Conservation (phyloP, 2,797 vertebrate species). For the Chiroxiphia lanceolata region DNA sequence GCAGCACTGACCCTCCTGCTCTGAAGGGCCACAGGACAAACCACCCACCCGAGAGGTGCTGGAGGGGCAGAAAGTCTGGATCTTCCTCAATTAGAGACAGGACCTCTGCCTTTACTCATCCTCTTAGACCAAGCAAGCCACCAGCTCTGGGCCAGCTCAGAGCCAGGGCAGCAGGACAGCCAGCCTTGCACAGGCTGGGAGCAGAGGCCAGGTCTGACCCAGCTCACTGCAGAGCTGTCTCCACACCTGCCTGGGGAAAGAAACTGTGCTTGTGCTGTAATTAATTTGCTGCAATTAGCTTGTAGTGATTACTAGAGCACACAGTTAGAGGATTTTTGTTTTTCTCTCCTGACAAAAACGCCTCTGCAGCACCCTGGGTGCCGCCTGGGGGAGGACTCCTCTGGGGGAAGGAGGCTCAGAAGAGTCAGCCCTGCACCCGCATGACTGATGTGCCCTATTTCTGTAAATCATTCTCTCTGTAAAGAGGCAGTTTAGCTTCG, state of each 20-base stretch:
- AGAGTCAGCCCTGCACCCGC: not conserved
- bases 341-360: not conserved
- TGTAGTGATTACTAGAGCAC: not conserved
- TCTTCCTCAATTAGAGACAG: not conserved
- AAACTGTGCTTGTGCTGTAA: not conserved
- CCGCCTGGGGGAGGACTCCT: not conserved
- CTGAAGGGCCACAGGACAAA: not conserved
- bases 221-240: not conserved
- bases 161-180: not conserved
- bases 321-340: not conserved
- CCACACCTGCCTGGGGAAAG: not conserved
- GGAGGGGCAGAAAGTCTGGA: accelerated
- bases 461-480: not conserved
- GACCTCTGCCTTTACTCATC: not conserved
- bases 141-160: not conserved
- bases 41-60: accelerated
- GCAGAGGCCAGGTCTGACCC: accelerated
- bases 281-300: slow-evolving; percentile 46
- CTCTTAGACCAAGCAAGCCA: not conserved
- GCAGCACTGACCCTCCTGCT: not conserved
- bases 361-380: not conserved
- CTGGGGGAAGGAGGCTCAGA: not conserved
- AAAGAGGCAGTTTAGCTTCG: slow-evolving; percentile 35
- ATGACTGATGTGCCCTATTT: not conserved
- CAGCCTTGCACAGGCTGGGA: accelerated